Conservation (phyloP, 2,888 invertebrate genomes). For the Dasysyrphus albostriatus region DNA sequence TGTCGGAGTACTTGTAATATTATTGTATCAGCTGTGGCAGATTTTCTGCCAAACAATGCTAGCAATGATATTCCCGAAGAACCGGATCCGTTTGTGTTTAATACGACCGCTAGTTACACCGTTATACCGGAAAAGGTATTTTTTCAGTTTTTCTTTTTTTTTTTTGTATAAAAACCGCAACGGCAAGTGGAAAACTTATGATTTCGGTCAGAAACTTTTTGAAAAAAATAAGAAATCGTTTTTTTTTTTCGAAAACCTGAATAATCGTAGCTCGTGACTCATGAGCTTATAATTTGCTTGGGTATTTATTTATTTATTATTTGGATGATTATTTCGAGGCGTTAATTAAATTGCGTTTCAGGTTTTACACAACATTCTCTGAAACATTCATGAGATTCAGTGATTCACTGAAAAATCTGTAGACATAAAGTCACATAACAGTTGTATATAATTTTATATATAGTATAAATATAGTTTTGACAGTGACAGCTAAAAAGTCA, state of each 20-base stretch:
- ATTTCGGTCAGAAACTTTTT: background rate
- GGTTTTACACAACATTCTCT: background rate
- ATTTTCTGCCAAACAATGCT: slow-evolving; percentile 79
- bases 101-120: slow-evolving; percentile 80
- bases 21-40: slow-evolving; percentile 85
- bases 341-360: too few species aligned
- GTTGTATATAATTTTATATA: too few species aligned
- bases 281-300: too few species aligned
- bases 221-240: background rate
- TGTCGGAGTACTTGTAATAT: slow-evolving; percentile 89
- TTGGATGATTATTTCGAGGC: too few species aligned
- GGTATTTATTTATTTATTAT: too few species aligned
- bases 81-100: slow-evolving; percentile 81
- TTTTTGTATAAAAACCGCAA: background rate
- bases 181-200: slow-evolving; percentile 41
- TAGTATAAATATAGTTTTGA: too few species aligned
- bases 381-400: too few species aligned
- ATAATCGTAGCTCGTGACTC: too few species aligned
- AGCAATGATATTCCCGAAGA: slow-evolving; percentile 77
- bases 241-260: too few species aligned
- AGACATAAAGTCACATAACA: too few species aligned
- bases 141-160: background rate
- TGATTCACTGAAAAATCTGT: too few species aligned
- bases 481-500: background rate
- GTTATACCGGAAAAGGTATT: slow-evolving; percentile 81